Evolutionary conservation across 1,140 invertebrate species (phyloP).

Genomic region (Papilio aristodemus): DNA sequence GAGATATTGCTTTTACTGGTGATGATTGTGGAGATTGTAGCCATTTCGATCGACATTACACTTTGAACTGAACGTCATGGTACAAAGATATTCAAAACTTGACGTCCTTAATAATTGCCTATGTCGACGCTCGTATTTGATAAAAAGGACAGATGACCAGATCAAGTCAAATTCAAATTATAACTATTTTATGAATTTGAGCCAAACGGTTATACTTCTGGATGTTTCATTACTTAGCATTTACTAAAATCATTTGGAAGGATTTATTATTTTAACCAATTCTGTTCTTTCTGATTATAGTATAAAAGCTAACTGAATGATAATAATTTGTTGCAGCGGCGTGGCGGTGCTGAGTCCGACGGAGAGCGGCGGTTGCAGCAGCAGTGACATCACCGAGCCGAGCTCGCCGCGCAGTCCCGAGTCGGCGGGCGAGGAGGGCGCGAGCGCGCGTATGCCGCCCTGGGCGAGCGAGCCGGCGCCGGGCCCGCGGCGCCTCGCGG

Average conservation of each 20-base stretch:
- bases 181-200: too few species aligned
- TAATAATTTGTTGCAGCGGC: slow-evolving; percentile 67
- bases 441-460: slow-evolving; percentile 77
- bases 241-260: background rate
- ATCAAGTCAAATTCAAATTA: too few species aligned
- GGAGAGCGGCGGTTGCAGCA: slow-evolving; percentile 73
- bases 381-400: slow-evolving; percentile 84
- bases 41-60: too few species aligned
- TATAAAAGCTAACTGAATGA: background rate
- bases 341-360: slow-evolving; percentile 79
- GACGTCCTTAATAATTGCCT: too few species aligned
- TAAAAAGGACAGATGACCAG: too few species aligned
- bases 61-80: too few species aligned
- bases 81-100: too few species aligned
- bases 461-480: slow-evolving; percentile 77
- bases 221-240: background rate
- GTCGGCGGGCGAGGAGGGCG: slow-evolving; percentile 79
- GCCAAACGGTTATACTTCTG: too few species aligned
- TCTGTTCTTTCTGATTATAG: too few species aligned
- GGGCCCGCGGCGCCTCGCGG: slow-evolving; percentile 71
- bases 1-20: too few species aligned
- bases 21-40: too few species aligned
- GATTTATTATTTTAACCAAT: background rate
- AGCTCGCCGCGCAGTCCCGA: slow-evolving; percentile 88
- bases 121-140: too few species aligned